These are phyloP conservation scores for Aegithalos caudatus DNA, from an alignment of 2,113 vertebrate genomes.

Conservation along the genomic window DNA sequence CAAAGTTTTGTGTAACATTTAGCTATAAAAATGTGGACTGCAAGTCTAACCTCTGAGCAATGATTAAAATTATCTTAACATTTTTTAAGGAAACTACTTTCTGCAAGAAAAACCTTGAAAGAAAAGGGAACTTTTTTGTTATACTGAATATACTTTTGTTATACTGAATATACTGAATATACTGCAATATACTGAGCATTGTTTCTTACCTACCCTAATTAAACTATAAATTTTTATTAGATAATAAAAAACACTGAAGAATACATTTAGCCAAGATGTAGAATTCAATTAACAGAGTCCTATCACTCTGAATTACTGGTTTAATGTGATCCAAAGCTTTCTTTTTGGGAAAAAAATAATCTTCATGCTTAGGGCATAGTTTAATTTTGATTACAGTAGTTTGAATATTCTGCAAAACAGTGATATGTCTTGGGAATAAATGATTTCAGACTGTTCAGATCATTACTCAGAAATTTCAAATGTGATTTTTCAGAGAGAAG, in stretches of 20 bases:
- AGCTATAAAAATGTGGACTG: not conserved
- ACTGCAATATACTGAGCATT: not conserved
- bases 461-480: constrained; percentile 36
- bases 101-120: not conserved
- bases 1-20: not conserved
- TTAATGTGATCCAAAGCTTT: not conserved
- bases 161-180: not conserved
- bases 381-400: constrained; percentile 11
- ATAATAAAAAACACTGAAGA: not conserved
- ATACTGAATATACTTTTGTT: not conserved
- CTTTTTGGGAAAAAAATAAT: not conserved
- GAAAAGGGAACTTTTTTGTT: not conserved
- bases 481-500: not conserved
- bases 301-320: not conserved
- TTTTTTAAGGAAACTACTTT: not conserved
- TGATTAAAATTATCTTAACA: not conserved
- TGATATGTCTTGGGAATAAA: constrained; percentile 20
- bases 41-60: not conserved
- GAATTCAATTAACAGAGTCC: not conserved
- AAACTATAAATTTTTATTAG: not conserved
- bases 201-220: not conserved
- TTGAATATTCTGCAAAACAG: constrained; percentile 15
- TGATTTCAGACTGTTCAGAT: not conserved
- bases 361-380: not conserved
- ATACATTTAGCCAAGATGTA: not conserved